Percentiles rank a stretch among this genome's conserved stretches.
Evolutionary conservation across 2,797 vertebrate genomes (phyloP).

Genomic region (Macropus fuliginosus): DNA sequence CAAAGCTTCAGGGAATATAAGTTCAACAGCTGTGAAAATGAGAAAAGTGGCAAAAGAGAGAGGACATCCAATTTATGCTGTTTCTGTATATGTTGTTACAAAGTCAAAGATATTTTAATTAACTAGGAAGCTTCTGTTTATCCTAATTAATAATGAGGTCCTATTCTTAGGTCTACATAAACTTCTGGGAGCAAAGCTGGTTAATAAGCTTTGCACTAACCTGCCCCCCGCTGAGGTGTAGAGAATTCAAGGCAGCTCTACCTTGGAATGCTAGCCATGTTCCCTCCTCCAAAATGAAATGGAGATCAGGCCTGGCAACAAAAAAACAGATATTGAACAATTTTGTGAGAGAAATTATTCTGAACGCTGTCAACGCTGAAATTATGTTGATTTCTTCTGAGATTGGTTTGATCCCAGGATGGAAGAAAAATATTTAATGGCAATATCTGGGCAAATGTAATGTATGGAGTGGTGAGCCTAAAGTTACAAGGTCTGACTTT

Average conservation of each 20-base stretch:
- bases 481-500: background rate
- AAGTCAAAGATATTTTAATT: background rate
- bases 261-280: background rate
- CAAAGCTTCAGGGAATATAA: background rate
- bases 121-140: background rate
- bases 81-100: background rate
- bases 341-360: background rate
- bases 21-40: background rate
- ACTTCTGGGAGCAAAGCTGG: background rate
- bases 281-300: background rate
- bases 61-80: background rate
- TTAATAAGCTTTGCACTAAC: background rate
- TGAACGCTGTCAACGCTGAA: background rate
- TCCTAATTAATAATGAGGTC: background rate
- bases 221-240: background rate
- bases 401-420: background rate
- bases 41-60: background rate
- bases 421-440: background rate
- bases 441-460: background rate
- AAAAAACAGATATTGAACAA: background rate
- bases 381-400: background rate
- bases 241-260: background rate
- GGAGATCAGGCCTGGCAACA: background rate
- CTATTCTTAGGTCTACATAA: background rate
- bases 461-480: background rate